A percentile compares a stretch with the other conserved stretches of the same genome.
Conservation (phyloP, 2,888 invertebrate genomes). For the Erebia epiphron region DNA sequence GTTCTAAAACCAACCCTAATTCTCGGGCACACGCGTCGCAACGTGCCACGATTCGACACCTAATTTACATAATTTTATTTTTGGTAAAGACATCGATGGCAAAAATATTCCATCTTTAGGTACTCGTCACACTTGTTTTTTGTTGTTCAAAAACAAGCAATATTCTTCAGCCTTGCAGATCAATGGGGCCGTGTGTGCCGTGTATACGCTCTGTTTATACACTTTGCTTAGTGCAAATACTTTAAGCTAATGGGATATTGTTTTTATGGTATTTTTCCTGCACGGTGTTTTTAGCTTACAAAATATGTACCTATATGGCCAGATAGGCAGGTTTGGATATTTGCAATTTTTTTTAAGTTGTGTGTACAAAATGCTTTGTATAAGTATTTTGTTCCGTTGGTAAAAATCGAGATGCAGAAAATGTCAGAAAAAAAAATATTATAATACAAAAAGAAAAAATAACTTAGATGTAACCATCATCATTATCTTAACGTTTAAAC, state of each 20-base stretch:
- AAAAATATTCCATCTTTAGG: not conserved
- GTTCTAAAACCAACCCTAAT: too few relatives aligned
- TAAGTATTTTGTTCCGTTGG: too few relatives aligned
- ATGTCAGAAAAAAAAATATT: not conserved
- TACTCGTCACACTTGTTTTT: not conserved
- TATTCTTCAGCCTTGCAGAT: slow-evolving; percentile 9
- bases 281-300: slow-evolving; percentile 14
- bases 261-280: slow-evolving; percentile 40
- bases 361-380: not conserved
- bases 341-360: not conserved
- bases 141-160: not conserved
- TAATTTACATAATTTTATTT: too few relatives aligned
- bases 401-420: too few relatives aligned
- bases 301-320: not conserved
- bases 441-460: too few relatives aligned
- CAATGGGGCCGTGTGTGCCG: slow-evolving; percentile 13
- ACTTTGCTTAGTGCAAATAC: slow-evolving; percentile 38
- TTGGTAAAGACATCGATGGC: not conserved
- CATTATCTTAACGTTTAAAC: too few relatives aligned
- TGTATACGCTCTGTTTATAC: slow-evolving; percentile 9
- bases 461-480: too few relatives aligned
- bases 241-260: slow-evolving; percentile 42
- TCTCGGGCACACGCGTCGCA: not conserved
- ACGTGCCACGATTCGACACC: too few relatives aligned
- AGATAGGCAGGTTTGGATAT: not conserved